Percentiles rank a stretch among this genome's conserved stretches.
These are phyloP conservation scores for Thecocarcelia acutangulata DNA, from an alignment of 2,888 invertebrate genomes.

Conservation along the genomic window DNA sequence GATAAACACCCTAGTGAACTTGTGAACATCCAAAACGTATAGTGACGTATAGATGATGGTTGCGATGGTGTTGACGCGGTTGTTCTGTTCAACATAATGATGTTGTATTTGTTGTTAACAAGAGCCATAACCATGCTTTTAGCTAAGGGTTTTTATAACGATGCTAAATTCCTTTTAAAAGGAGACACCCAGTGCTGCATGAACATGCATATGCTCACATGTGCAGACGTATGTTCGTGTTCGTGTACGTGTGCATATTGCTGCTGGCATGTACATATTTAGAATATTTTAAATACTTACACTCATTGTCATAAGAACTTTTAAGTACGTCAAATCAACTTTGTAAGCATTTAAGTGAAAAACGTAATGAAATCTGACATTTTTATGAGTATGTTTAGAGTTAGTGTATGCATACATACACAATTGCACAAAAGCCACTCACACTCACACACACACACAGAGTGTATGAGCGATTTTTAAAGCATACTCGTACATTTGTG, in stretches of 20 bases:
- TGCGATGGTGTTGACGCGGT: neutral
- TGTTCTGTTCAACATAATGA: constrained; percentile 11
- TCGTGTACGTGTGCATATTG: neutral
- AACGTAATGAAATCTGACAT: constrained; percentile 60
- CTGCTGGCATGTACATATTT: neutral
- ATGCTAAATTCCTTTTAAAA: constrained; percentile 14
- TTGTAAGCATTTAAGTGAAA: constrained; percentile 66
- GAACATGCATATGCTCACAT: neutral
- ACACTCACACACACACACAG: neutral
- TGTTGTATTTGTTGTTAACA: constrained; percentile 39
- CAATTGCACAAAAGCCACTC: neutral
- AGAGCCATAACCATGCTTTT: constrained; percentile 38
- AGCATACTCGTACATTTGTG: constrained; percentile 30
- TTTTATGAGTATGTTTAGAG: constrained; percentile 44
- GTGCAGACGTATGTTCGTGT: neutral
- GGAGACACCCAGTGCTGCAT: no score
- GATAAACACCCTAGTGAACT: constrained; percentile 42
- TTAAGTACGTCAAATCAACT: constrained; percentile 59
- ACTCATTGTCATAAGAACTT: constrained; percentile 34
- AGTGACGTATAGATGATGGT: neutral
- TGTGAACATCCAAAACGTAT: neutral
- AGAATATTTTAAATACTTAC: constrained; percentile 32
- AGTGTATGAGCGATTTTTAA: neutral
- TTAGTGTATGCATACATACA: constrained; percentile 18
- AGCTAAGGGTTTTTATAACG: constrained; percentile 49